Conservation (phyloP, 2,113 vertebrate species). For the Pachycephala philippinensis region DNA sequence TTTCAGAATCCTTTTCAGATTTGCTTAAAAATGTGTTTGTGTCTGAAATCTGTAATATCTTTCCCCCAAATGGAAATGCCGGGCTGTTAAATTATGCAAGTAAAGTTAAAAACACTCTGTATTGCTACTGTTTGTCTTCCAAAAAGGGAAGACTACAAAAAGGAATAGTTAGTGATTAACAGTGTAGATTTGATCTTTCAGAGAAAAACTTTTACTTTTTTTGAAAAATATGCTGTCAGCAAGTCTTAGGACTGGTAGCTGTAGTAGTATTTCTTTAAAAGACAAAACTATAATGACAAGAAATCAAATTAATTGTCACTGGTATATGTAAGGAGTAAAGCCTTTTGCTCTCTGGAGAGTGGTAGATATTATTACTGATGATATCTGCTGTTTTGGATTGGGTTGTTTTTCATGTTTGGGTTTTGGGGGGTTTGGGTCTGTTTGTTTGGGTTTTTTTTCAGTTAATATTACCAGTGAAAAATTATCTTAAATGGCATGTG, state of each 20-base stretch:
- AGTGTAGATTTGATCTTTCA: neutral
- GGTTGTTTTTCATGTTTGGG: neutral
- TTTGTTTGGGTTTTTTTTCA: neutral
- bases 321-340: neutral
- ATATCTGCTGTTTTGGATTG: neutral
- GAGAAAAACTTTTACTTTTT: neutral
- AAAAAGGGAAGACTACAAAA: neutral
- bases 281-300: neutral
- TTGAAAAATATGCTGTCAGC: neutral
- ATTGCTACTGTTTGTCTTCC: neutral
- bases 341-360: neutral
- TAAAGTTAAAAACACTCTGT: neutral
- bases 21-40: neutral
- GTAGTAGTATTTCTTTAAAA: neutral
- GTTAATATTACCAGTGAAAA: neutral
- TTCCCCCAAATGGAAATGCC: neutral
- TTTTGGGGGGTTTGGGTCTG: neutral
- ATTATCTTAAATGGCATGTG: neutral
- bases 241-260: neutral
- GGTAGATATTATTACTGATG: neutral
- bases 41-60: neutral
- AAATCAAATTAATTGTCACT: neutral
- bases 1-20: neutral
- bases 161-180: neutral
- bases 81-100: neutral